Conservation (phyloP, 2,113 vertebrate species). For the Ochotona princeps region DNA sequence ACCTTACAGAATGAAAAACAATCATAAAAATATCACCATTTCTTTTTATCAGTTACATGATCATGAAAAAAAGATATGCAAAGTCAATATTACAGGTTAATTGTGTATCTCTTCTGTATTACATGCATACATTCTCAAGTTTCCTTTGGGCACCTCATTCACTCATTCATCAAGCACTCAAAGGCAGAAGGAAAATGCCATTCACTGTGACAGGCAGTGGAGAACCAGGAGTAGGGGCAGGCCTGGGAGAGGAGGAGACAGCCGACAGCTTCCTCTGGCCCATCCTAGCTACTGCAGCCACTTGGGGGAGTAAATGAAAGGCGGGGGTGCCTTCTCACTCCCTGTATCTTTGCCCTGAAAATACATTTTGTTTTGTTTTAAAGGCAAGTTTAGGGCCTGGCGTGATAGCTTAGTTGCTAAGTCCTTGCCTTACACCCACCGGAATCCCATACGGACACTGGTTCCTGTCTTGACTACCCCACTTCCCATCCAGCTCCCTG, state of each 20-base stretch:
- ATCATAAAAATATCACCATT: neutral
- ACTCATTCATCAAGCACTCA: neutral
- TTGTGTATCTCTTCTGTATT: neutral
- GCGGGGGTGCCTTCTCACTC: no score
- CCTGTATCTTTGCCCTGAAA: no score
- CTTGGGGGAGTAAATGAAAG: no score
- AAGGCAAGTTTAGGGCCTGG: no score
- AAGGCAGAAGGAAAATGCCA: neutral
- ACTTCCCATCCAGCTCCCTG: no score
- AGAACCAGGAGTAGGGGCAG: neutral
- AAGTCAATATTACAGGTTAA: neutral
- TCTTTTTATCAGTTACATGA: neutral
- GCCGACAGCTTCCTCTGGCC: no score
- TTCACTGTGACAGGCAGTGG: neutral
- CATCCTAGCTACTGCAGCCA: no score
- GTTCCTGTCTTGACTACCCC: no score
- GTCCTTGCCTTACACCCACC: no score
- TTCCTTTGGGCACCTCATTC: neutral
- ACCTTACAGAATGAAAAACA: neutral
- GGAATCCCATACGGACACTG: no score
- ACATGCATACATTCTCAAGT: conserved; percentile 30
- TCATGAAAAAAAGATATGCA: neutral
- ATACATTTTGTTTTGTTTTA: no score
- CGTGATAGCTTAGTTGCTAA: no score
- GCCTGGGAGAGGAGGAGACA: neutral